A percentile compares a stretch with the other conserved stretches of the same genome.
phyloP scores from a whole-genome alignment of 2,113 vertebrate genomes.

The Oryzias javanicus region DNA sequence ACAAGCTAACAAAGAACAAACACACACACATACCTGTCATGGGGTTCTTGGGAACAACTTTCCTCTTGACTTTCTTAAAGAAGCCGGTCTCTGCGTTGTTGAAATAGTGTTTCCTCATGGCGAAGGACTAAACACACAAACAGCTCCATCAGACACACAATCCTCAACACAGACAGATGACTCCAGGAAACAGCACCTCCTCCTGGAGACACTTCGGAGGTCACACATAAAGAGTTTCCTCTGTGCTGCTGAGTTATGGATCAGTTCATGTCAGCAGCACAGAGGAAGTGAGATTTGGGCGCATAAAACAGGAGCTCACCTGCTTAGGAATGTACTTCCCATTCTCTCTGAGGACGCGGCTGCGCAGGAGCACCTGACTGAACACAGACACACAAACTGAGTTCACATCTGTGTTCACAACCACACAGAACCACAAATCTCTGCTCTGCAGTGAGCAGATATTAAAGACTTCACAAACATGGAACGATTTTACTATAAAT shows the following conservation, averaged over 20 bases:
- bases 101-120: slow-evolving; percentile 84
- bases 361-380: slow-evolving; percentile 83
- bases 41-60: slow-evolving; percentile 81
- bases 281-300: no score
- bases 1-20: no score
- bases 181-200: no score
- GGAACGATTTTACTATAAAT: no score
- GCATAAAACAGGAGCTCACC: slow-evolving; percentile 53
- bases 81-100: slow-evolving; percentile 82
- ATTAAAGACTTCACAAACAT: no score
- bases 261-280: no score
- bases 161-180: no score
- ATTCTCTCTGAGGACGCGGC: slow-evolving; percentile 82
- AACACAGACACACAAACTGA: slow-evolving; percentile 3
- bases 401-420: not conserved
- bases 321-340: slow-evolving; percentile 83
- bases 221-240: no score
- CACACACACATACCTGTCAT: slow-evolving; percentile 75
- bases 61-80: slow-evolving; percentile 83
- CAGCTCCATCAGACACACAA: not conserved
- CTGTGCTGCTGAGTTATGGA: no score
- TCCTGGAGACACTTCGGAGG: no score
- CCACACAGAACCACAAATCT: no score
- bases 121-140: slow-evolving; percentile 72
- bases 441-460: no score